phyloP scores from a whole-genome alignment of 2,113 vertebrate species.

The Cryptomyrus ogoouensis region DNA sequence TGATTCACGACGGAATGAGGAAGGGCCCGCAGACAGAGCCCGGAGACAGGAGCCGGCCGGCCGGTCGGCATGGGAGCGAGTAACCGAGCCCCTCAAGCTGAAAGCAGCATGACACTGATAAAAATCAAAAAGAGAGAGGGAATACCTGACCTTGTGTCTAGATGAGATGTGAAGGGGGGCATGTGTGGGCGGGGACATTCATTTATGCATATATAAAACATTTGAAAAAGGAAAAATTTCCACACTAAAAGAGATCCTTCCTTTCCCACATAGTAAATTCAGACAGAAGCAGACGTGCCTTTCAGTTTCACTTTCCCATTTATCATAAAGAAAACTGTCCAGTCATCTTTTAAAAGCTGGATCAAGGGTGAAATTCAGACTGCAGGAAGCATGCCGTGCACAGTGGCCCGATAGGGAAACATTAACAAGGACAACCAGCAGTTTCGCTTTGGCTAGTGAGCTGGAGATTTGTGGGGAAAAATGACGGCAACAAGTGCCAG shows the following conservation, averaged over 20 bases:
- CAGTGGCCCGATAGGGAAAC: not conserved
- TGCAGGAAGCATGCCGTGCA: not conserved
- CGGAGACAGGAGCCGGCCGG: not conserved
- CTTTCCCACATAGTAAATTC: not conserved
- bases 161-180: not conserved
- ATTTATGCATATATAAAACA: not conserved
- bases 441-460: not conserved
- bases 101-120: not conserved
- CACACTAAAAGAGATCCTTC: not conserved
- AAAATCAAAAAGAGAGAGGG: not conserved
- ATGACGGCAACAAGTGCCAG: not conserved
- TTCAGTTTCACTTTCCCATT: not conserved
- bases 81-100: not conserved
- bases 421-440: not conserved
- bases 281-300: not conserved
- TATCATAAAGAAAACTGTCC: not conserved
- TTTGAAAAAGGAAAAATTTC: not conserved
- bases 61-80: not conserved
- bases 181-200: not conserved
- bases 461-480: not conserved
- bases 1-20: not conserved
- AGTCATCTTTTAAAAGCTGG: not conserved
- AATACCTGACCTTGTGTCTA: not conserved
- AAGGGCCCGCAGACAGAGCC: not conserved
- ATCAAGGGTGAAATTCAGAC: not conserved